These are phyloP conservation scores for Pristionchus pacificus DNA, from an alignment of 1,140 invertebrate species.

Conservation along the genomic window DNA sequence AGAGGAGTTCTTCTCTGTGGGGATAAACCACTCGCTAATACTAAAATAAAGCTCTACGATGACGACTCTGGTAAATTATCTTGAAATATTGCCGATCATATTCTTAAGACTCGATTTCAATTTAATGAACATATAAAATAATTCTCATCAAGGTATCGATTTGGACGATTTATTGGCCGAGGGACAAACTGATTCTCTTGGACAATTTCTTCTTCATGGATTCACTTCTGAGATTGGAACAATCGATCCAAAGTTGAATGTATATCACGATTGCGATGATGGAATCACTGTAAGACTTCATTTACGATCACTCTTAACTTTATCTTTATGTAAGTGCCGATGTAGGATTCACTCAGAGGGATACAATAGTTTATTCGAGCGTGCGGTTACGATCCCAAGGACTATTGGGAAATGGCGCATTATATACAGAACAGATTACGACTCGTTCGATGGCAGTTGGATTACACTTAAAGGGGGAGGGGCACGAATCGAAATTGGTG, in stretches of 20 bases:
- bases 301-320: no score
- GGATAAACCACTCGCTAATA: constrained; percentile 12
- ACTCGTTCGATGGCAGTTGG: no score
- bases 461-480: no score
- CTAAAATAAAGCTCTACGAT: constrained; percentile 15
- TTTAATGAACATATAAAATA: background rate
- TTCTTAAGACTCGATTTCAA: background rate
- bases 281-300: background rate
- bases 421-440: no score
- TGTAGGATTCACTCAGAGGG: no score
- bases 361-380: no score
- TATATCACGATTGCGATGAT: background rate
- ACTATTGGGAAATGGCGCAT: no score
- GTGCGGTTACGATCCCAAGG: no score
- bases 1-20: constrained; percentile 14
- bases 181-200: background rate
- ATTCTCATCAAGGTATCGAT: no score
- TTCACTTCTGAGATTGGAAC: background rate
- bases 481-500: no score
- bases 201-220: background rate
- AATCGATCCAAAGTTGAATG: background rate
- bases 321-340: no score
- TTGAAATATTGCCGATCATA: no score
- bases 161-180: background rate
- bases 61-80: constrained; percentile 5